phyloP scores from a whole-genome alignment of 2,797 vertebrate species.

The Alosa sapidissima region DNA sequence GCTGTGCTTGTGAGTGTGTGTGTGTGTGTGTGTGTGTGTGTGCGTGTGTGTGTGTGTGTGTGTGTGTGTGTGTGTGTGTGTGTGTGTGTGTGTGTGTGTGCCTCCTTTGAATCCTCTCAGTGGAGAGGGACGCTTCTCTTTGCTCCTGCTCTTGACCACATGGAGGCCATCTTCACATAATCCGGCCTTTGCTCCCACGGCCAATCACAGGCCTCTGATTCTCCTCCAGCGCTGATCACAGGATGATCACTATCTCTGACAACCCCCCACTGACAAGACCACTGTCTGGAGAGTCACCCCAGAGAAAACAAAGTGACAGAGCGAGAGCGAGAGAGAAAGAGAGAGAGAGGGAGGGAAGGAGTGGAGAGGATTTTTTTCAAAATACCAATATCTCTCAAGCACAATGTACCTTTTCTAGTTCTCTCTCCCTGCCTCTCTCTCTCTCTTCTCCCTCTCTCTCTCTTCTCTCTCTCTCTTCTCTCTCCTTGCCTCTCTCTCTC shows the following conservation, averaged over 20 bases:
- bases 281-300: neutral
- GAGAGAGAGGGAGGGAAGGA: too few species aligned
- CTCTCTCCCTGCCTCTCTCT: neutral
- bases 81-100: neutral
- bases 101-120: neutral
- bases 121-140: neutral
- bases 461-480: neutral
- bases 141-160: neutral
- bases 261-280: neutral
- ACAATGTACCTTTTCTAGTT: neutral
- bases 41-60: neutral
- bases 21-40: neutral
- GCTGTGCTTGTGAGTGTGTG: too few species aligned
- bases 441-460: neutral
- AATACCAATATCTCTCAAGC: neutral
- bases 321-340: neutral
- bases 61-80: neutral
- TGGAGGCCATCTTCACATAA: neutral
- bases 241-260: neutral
- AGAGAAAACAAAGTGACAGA: neutral
- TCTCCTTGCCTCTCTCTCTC: too few species aligned
- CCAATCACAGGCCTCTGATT: neutral
- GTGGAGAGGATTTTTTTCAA: neutral
- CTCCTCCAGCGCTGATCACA: constrained; percentile 11
- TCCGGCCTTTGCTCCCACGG: neutral